phyloP scores from a whole-genome alignment of 2,888 invertebrate species.

The Dusona sp. region DNA sequence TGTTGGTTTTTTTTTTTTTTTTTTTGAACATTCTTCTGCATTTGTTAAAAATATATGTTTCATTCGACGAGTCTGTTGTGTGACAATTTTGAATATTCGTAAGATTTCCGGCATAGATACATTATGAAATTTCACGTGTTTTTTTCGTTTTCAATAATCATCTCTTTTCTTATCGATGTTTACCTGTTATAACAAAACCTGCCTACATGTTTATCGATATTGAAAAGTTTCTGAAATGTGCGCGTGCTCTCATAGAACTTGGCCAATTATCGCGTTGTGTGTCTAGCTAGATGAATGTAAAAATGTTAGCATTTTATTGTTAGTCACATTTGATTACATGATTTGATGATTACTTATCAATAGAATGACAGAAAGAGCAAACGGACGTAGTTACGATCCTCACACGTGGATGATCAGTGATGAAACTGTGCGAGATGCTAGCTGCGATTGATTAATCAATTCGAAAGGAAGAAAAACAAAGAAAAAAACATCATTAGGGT shows the following conservation, averaged over 20 bases:
- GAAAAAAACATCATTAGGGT: constrained; percentile 20
- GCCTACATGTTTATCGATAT: constrained; percentile 30
- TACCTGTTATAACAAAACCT: constrained; percentile 34
- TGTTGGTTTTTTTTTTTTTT: neutral
- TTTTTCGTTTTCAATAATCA: constrained; percentile 1
- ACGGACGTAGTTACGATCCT: constrained; percentile 35
- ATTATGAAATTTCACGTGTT: neutral
- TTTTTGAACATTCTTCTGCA: neutral
- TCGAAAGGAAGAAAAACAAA: constrained; percentile 4
- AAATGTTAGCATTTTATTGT: constrained; percentile 39
- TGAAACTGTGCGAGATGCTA: constrained; percentile 26
- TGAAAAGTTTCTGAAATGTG: constrained; percentile 35
- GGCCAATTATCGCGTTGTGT: constrained; percentile 82
- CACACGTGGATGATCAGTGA: constrained; percentile 31
- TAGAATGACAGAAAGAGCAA: constrained; percentile 20
- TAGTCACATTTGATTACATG: constrained; percentile 53
- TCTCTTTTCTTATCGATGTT: neutral
- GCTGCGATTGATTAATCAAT: constrained; percentile 30
- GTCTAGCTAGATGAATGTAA: constrained; percentile 76
- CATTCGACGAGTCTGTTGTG: constrained; percentile 37
- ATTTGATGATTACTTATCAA: constrained; percentile 58
- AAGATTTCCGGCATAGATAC: neutral
- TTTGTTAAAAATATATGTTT: constrained; percentile 2
- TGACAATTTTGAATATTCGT: constrained; percentile 54
- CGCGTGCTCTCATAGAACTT: constrained; percentile 63